Base-by-base conservation (phyloP, 2,797 vertebrate genomes). In the Pelobates cultripes region DNA sequence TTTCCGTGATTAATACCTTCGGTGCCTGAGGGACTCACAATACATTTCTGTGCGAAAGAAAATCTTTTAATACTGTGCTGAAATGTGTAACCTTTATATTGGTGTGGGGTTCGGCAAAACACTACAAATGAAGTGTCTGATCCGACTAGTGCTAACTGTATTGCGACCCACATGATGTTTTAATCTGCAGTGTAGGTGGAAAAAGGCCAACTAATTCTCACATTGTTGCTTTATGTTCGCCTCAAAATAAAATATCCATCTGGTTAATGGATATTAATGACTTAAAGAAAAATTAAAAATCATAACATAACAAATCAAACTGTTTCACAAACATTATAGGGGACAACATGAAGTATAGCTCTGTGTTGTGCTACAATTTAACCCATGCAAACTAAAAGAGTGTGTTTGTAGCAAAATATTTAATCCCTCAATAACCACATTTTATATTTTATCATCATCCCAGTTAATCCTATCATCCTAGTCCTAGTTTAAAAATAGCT, bases 11-110 rank as follows among this genome's bases (percentile, higher is more conserved):
- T 84, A 84, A 84, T 84, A 72, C 82, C 74, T 79, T 84, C 55
- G 67, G 82, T 6, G 77, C 82, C 72, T 57, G 3, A 71, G 82
- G 77, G 77, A 84, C 66, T 72, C 13, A 17, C 77, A 84, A 75
- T 86, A 84, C 83, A 85, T 86, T 82, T 83, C 85, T 84, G 82
- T 77, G 79, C 40, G 44, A 75, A 75, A 83, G 81, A 85, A 68
- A 78, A 73, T 74, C 80, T 72, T 75, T 84, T 79, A 84, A 79
- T 79, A 79, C 61, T 70, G 67, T 75, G 41, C 45, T 71, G 67
- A 70, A 72, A 74, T 79, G n/a, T 70, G 78, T 84, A 79, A 83
- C 77, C 71, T 66, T 75, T 75, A 70, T 40, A 53, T 77, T 51
- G 14, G 9, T 47, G 70, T 72, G 42, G 17, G 44, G 44, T 17